Conservation (phyloP, 2,888 invertebrate genomes). For the Sialis lutaria region DNA sequence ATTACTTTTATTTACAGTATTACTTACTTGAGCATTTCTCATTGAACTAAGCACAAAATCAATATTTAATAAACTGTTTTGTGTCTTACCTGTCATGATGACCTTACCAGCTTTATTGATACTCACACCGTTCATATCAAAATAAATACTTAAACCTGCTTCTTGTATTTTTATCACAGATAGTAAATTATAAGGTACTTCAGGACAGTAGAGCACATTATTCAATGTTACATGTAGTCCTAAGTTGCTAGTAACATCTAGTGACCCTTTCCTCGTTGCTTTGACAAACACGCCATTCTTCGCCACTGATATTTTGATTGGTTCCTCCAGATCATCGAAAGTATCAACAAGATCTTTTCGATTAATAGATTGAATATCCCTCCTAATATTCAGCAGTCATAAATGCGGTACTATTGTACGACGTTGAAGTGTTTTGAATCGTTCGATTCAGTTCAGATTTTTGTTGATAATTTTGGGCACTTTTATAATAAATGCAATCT, state of each 20-base stretch:
- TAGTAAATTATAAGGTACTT: too few relatives aligned
- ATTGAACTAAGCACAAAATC: too few relatives aligned
- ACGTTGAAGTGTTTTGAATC: neutral
- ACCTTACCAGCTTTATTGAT: too few relatives aligned
- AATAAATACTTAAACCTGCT: too few relatives aligned
- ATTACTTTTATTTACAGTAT: too few relatives aligned
- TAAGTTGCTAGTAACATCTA: constrained; percentile 13
- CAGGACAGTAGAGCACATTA: neutral
- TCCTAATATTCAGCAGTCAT: neutral
- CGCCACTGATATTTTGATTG: constrained; percentile 16
- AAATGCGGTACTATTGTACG: neutral
- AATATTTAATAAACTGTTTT: too few relatives aligned
- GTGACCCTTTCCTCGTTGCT: constrained; percentile 14
- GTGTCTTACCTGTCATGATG: too few relatives aligned
- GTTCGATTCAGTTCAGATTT: neutral
- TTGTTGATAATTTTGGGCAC: too few relatives aligned
- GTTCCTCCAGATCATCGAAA: constrained; percentile 10
- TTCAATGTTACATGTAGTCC: constrained; percentile 7
- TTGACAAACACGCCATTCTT: constrained; percentile 14
- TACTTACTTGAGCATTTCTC: too few relatives aligned
- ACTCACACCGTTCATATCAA: too few relatives aligned
- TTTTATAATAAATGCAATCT: too few relatives aligned
- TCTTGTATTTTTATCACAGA: too few relatives aligned
- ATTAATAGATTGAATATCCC: neutral
- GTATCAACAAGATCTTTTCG: constrained; percentile 1